Base-by-base conservation (phyloP, 1,140 invertebrate genomes). In the Drosophila lowei region DNA sequence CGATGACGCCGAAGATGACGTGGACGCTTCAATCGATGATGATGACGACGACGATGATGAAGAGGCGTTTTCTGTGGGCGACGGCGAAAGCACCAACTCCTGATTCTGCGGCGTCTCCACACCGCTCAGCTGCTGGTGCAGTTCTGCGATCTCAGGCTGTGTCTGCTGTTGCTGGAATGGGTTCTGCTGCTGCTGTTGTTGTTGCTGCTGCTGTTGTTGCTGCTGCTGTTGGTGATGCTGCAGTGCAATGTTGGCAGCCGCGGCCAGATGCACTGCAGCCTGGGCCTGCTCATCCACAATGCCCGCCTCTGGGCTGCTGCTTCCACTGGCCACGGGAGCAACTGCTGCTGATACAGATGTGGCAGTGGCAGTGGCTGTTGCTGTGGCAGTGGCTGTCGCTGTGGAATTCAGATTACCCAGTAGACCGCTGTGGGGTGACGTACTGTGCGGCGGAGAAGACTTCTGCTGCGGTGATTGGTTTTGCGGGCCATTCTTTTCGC, bases 401-500 rank as follows among this genome's bases (percentile, higher is more conserved):
- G 89, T 78, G 50, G 85, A 53, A 63, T 77, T 90, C 44, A 90
- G 59, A 73, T 71, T 90, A n/a, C 79, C 84, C 43, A 89, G 34
- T 8, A 85, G 28, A 25, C 80, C 85, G 30, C 61, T 57, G 42
- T 89, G 86, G 44, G 78, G 81, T 48, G 81, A 72, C 34, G 72
- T 79, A 25, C 75, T 89, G 52, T 89, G 90, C 43, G 85, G 90
- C 56, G 81, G 90, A 53, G 86, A 88, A n/a, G 86, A 90, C 65
- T 89, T 90, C 55, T 90, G 74, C 9, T 75, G 66, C 56, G 70
- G 71, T 61, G 83, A 81, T 83, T 85, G 71, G 38, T 58, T 55
- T 70, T 83, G 83, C 63, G 90, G 72, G 77, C 86, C 83, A 84
- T 90, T 90, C 49, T 90, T 91, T 76, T 91, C 90, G 46, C 70